These are phyloP conservation scores for Rhopalosiphum nymphaeae DNA, from an alignment of 2,888 invertebrate genomes.

Conservation along the genomic window DNA sequence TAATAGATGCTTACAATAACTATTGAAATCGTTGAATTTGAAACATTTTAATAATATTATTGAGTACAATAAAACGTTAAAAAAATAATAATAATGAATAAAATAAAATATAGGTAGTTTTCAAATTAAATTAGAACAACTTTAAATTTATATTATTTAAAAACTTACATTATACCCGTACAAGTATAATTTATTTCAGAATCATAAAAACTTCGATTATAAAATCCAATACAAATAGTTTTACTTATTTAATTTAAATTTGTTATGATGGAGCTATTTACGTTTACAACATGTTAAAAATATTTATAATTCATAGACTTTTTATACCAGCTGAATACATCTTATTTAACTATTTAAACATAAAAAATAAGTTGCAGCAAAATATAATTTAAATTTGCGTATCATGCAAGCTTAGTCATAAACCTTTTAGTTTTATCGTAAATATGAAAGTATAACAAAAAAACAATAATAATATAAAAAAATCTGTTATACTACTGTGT, in stretches of 20 bases:
- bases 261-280: neutral
- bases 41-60: neutral
- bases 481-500: neutral
- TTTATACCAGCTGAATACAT: neutral
- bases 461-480: conserved; percentile 20
- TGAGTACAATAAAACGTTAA: neutral
- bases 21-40: neutral
- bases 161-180: neutral
- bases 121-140: neutral
- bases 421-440: conserved; percentile 20
- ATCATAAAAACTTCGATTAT: conserved; percentile 4
- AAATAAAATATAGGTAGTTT: neutral
- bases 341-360: conserved; percentile 3
- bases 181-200: neutral
- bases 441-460: neutral
- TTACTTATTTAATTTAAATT: conserved; percentile 46
- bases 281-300: neutral
- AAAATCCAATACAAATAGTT: conserved; percentile 9
- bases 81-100: neutral
- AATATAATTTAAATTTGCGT: neutral
- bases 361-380: neutral
- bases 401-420: neutral
- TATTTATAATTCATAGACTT: neutral
- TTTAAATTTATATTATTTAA: neutral
- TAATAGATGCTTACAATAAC: neutral